phyloP scores from a whole-genome alignment of 2,113 vertebrate species.

The Lynx canadensis region DNA sequence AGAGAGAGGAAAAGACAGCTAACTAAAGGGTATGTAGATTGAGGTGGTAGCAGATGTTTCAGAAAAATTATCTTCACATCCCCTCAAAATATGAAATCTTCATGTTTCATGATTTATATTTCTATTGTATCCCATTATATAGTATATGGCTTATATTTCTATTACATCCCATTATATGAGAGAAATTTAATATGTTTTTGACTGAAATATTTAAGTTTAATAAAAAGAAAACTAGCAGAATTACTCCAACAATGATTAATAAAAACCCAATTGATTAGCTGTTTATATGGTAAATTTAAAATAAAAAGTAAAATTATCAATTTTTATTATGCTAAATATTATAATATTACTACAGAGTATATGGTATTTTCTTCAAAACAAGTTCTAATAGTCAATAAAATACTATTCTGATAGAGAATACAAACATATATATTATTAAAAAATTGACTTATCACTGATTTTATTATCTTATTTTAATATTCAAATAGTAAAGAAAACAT shows the following conservation, averaged over 20 bases:
- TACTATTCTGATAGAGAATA: background rate
- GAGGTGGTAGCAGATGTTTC: background rate
- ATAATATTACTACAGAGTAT: background rate
- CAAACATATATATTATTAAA: background rate
- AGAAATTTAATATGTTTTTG: slow-evolving; percentile 20
- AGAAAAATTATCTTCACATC: slow-evolving; percentile 5
- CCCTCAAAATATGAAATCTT: background rate
- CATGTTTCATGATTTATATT: background rate
- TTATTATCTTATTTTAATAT: background rate
- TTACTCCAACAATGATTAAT: background rate
- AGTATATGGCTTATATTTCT: background rate
- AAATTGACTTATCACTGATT: background rate
- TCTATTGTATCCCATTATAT: background rate
- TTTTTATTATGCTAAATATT: background rate
- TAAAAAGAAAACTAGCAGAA: background rate
- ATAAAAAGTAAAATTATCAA: background rate
- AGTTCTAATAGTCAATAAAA: background rate
- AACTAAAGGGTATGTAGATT: background rate
- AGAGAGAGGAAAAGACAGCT: background rate
- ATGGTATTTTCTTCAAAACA: background rate
- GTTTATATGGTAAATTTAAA: slow-evolving; percentile 5
- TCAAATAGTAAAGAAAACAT: slow-evolving; percentile 58
- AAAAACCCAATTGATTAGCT: background rate
- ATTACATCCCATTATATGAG: background rate
- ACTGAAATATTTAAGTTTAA: background rate